Percentiles rank a stretch among this genome's conserved stretches.
phyloP scores from a whole-genome alignment of 2,113 vertebrate genomes.

The Sebastes schlegelii region DNA sequence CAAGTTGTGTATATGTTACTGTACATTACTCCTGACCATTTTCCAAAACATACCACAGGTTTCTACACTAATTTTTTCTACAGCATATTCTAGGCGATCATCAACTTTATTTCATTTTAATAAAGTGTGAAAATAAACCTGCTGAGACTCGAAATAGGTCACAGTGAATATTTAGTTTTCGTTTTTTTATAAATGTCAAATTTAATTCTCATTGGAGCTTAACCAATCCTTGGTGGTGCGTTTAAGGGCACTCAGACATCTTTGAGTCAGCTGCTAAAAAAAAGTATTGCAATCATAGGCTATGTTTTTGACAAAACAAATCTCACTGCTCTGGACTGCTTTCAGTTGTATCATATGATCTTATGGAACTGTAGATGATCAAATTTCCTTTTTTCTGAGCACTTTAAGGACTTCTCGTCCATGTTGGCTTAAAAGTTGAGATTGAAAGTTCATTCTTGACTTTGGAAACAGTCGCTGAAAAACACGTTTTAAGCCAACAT shows the following conservation, averaged over 20 bases:
- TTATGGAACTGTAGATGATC: conserved; percentile 16
- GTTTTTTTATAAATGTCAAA: background rate
- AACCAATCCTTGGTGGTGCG: background rate
- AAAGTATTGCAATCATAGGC: background rate
- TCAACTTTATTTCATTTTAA: conserved; percentile 12
- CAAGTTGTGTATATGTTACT: conserved; percentile 33
- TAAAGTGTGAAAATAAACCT: conserved; percentile 1
- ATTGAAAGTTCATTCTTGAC: no score
- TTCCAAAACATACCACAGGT: conserved; percentile 12
- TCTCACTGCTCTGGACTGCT: background rate
- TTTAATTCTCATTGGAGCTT: background rate
- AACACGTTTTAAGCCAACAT: no score
- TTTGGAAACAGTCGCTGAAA: no score
- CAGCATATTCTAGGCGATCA: background rate
- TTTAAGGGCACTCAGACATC: conserved; percentile 47
- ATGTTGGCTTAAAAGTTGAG: background rate
- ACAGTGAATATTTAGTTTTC: background rate
- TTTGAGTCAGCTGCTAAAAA: conserved; percentile 26
- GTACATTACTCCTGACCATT: conserved; percentile 37
- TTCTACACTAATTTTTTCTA: background rate
- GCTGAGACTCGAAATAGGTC: conserved; percentile 2
- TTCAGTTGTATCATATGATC: background rate
- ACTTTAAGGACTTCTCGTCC: background rate
- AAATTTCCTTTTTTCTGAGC: background rate
- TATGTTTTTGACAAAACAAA: background rate